Base-by-base conservation (phyloP, 2,888 invertebrate genomes). In the Peribatodes rhomboidaria region DNA sequence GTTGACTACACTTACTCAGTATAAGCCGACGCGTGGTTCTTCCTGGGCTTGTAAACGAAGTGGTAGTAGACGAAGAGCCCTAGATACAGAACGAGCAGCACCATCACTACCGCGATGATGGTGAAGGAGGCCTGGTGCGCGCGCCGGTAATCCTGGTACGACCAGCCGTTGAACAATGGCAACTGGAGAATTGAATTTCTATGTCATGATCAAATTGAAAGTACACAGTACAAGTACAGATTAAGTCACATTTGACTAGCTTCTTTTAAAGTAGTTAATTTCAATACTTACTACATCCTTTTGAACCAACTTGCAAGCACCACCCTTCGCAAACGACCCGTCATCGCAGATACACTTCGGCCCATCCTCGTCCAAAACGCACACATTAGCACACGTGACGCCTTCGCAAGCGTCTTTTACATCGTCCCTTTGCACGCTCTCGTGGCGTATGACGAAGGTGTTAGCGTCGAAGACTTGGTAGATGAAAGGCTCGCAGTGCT, bases 301-400 rank as follows among this genome's bases (percentile, higher is more conserved):
- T 11, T 74, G 67, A 16, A 76, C 14, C 1, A 62, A 39, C 0
- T 72, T 72, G 62, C 91, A 92, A 1, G 18, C 62, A 0, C 84
- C 86, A 4, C 75, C 76, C 20, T 60, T 69, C 0, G 80, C 72
- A 0, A 81, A 8, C 0, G 67, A 50, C 0, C 95, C 95, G 75
- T 94, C 88, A 37, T 88, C 87, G 75, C 95, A 96, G 54, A 95
- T 70, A 75, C 95, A 95, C 47, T 76, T 82, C 11, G 90, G 81
- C 1, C 85, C 85, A 0, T 76, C 71, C 9, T 84, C 84, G 7
- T 85, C 90, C 53, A 94, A 80, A 44, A 95, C 92, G 78, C 97
- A 97, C 71, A 97, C 83, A 73, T 95, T 93, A 2, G 85, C 76
- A 74, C 97, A 97, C 10, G 72, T 75, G 0, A 85, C 76, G 1